phyloP scores from a whole-genome alignment of 2,113 vertebrate genomes.

The Athene cunicularia region DNA sequence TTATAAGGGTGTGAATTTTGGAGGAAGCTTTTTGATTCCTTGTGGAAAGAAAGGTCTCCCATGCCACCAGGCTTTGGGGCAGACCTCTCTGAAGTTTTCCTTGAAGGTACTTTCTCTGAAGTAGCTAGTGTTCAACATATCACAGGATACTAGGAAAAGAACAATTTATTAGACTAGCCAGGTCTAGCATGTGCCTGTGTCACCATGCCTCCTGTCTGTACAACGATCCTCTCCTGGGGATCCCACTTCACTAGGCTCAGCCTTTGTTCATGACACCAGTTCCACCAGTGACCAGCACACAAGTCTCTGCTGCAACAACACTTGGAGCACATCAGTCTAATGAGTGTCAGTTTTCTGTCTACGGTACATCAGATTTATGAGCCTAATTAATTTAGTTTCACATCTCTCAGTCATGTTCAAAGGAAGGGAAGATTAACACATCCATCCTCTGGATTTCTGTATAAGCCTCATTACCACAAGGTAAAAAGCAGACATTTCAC shows the following conservation, averaged over 20 bases:
- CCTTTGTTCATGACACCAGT: background rate
- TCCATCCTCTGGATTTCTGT: background rate
- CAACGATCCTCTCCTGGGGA: background rate
- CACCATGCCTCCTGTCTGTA: background rate
- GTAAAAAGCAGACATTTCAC: background rate
- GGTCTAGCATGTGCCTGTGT: background rate
- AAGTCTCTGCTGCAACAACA: background rate
- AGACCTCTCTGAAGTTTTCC: background rate
- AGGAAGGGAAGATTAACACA: background rate
- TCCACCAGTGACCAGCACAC: background rate
- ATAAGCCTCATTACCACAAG: background rate
- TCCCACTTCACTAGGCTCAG: background rate
- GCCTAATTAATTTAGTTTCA: background rate
- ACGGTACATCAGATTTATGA: background rate
- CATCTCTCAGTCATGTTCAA: background rate
- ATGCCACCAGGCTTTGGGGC: background rate
- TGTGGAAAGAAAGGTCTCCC: background rate
- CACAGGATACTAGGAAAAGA: background rate
- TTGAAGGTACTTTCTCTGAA: background rate
- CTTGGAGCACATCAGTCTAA: background rate
- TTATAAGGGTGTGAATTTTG: background rate
- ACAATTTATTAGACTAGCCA: accelerated
- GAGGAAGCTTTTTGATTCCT: background rate
- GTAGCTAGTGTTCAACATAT: background rate
- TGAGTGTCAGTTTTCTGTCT: background rate